Conservation (phyloP, 2,888 invertebrate genomes). For the Epicampocera succincta region DNA sequence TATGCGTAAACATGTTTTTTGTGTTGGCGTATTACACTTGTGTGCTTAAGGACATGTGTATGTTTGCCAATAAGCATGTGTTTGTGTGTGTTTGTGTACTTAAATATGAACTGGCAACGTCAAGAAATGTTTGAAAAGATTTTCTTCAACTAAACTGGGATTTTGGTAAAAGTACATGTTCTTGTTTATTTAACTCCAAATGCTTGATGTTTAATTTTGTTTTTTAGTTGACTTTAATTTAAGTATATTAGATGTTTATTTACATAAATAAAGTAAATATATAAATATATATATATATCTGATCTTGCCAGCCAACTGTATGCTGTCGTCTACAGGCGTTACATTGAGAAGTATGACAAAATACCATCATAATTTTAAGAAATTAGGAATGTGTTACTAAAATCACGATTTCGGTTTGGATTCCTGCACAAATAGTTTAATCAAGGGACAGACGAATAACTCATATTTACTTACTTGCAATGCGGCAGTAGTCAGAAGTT, state of each 20-base stretch:
- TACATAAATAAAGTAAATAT: neutral
- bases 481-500: too few relatives aligned
- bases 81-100: neutral
- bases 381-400: too few relatives aligned
- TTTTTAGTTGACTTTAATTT: neutral
- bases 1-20: conserved; percentile 56
- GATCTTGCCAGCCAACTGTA: neutral
- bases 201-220: conserved; percentile 6
- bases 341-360: neutral
- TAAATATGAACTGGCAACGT: neutral
- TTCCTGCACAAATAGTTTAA: too few relatives aligned
- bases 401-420: too few relatives aligned
- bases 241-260: neutral
- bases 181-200: conserved; percentile 33
- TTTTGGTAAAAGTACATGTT: conserved; percentile 25
- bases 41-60: neutral
- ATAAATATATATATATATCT: neutral
- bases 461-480: too few relatives aligned
- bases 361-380: too few relatives aligned
- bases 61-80: neutral
- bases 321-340: neutral
- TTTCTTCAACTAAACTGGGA: conserved; percentile 21
- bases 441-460: too few relatives aligned
- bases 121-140: conserved; percentile 7
- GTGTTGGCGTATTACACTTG: neutral